Evolutionary conservation across 2,888 invertebrate genomes (phyloP), one percentile per base, ranked within the genome.

Genomic region (Rotaria magnacalcarata): DNA sequence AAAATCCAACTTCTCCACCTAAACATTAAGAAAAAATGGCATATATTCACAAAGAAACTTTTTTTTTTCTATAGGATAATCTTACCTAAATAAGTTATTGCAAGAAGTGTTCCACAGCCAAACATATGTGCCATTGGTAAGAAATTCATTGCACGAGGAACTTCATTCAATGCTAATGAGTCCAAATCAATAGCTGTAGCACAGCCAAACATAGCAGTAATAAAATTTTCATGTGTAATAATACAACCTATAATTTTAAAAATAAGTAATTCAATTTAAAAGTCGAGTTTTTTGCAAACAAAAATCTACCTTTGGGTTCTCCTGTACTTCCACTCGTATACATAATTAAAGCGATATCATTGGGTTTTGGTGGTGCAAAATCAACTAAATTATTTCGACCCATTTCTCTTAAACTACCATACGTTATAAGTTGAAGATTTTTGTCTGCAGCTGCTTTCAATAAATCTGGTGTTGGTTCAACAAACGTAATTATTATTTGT

Each of bases 101-200:
- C 67, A 10, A 67, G 24, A 16, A 67, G 34, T 67, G 67, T 67
- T 34, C 67, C 67, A 86, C 97, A 93, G 92, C 98, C 98, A 89
- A 97, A 94, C 96, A 97, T 97, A 92, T 98, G 98, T 19, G 98
- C 97, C 89, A 99, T 92, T 1, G 98, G 98, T 89, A 99, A 93
- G 92, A 97, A 99, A 88, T 97, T 97, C 90, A 98, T 94, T 86
- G 90, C 85, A 34, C 86, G n/a, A 43, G 85, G 85, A 75, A 60
- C 67, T 67, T 67, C 84, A 58, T 75, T 75, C 21, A n/a, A 34
- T n/a, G 86, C 60, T 27, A 86, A 52, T 54, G 80, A 58, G 52
- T 84, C 85, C 54, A 75, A 54, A 24, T 54, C 58, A 8, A 85
- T 74, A 14, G 52, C 41, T 34, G 16, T 60, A 4, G 11, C 21